These are phyloP conservation scores for Prochilodus magdalenae DNA, from an alignment of 2,113 vertebrate genomes.

Conservation along the genomic window DNA sequence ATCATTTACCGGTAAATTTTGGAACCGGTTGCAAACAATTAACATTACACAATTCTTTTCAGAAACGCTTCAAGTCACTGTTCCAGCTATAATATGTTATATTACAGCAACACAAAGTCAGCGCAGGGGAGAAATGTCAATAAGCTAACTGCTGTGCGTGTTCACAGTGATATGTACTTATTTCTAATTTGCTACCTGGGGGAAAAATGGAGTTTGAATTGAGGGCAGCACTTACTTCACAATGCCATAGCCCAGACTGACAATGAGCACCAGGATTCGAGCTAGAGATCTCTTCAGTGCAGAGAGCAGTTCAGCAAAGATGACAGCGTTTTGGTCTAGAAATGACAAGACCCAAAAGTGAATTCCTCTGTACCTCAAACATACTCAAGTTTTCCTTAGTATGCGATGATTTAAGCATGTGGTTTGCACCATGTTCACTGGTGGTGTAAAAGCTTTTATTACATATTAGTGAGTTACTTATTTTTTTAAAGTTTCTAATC, in stretches of 20 bases:
- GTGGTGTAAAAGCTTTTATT: too few relatives aligned
- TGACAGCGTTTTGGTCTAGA: slow-evolving; percentile 72
- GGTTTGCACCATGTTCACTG: too few relatives aligned
- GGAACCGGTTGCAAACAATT: too few relatives aligned
- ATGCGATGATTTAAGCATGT: too few relatives aligned
- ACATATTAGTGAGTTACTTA: too few relatives aligned
- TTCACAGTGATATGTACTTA: background rate
- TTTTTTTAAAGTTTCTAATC: too few relatives aligned
- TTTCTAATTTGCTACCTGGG: background rate
- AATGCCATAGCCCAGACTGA: slow-evolving; percentile 89
- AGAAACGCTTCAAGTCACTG: background rate
- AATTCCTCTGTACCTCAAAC: too few relatives aligned
- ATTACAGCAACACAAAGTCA: background rate
- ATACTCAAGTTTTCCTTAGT: too few relatives aligned
- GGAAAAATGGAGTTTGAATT: background rate
- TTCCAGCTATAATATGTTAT: background rate
- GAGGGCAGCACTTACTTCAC: slow-evolving; percentile 79
- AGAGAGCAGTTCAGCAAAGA: slow-evolving; percentile 86
- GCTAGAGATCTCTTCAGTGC: slow-evolving; percentile 87
- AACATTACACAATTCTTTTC: background rate
- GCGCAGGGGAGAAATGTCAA: background rate
- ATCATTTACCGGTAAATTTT: too few relatives aligned
- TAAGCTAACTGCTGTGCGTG: background rate
- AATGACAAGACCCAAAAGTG: slow-evolving; percentile 60
- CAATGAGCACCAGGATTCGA: slow-evolving; percentile 87